phyloP scores from a whole-genome alignment of 2,797 vertebrate genomes.

The Loriculus beryllinus region DNA sequence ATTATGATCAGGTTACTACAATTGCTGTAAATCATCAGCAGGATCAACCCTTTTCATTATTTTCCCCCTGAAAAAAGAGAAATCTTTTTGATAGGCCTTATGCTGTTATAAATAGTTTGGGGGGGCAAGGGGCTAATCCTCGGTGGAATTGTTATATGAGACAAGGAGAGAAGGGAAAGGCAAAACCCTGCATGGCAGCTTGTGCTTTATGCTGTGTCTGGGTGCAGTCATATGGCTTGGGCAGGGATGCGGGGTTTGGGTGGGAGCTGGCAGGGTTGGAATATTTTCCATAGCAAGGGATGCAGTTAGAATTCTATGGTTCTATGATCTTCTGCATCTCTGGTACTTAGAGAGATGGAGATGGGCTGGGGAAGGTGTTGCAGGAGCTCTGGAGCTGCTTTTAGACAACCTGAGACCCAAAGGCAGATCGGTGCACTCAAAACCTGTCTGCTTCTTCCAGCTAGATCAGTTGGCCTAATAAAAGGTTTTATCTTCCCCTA shows the following conservation, averaged over 20 bases:
- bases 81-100: conserved; percentile 34
- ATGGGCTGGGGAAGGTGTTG: too few species aligned
- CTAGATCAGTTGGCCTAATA: conserved; percentile 16
- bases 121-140: neutral
- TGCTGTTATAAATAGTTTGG: neutral
- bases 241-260: neutral
- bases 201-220: neutral
- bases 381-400: neutral
- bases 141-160: neutral
- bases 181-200: neutral
- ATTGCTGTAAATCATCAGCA: conserved; percentile 63
- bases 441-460: neutral
- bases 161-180: neutral
- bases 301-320: neutral
- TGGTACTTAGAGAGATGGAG: neutral
- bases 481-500: conserved; percentile 43
- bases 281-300: neutral
- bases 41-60: conserved; percentile 39
- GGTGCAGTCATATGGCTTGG: neutral
- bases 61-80: neutral
- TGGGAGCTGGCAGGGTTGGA: neutral
- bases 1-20: conserved; percentile 73
- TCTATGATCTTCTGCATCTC: neutral
- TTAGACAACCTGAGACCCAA: neutral
- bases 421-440: neutral